Percentiles rank a stretch among this genome's conserved stretches.
These are phyloP conservation scores for Cirrhinus molitorella DNA, from an alignment of 2,797 vertebrate genomes.

Conservation along the genomic window DNA sequence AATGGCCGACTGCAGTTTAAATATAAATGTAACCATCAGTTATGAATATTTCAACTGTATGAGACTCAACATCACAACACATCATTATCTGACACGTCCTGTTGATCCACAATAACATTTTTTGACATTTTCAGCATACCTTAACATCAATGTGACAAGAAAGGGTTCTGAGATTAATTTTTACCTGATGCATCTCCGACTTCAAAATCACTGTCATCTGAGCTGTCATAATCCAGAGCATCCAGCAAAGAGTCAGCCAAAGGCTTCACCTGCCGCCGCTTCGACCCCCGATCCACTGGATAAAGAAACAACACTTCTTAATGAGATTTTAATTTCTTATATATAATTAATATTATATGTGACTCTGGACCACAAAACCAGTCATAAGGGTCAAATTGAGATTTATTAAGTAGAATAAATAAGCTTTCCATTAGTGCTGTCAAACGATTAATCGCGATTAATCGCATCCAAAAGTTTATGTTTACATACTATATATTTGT, in stretches of 20 bases:
- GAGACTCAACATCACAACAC: neutral
- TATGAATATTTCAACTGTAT: neutral
- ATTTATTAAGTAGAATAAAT: too few species aligned
- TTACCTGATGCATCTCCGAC: slow-evolving; percentile 98
- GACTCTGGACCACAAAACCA: too few species aligned
- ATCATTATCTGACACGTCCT: neutral
- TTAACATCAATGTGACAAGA: neutral
- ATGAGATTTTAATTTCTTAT: neutral
- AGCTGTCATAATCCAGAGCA: slow-evolving; percentile 98
- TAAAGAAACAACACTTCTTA: neutral
- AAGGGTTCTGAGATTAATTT: neutral
- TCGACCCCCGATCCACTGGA: slow-evolving; percentile 95
- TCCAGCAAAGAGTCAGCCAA: slow-evolving; percentile 96
- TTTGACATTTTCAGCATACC: neutral
- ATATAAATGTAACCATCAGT: slow-evolving; percentile 12
- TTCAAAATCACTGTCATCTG: slow-evolving; percentile 99
- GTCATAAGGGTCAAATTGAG: too few species aligned
- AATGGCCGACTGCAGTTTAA: neutral
- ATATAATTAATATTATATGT: too few species aligned
- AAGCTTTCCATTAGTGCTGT: too few species aligned
- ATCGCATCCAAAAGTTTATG: too few species aligned
- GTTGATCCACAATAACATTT: neutral
- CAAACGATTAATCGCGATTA: too few species aligned
- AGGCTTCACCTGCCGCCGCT: slow-evolving; percentile 98
- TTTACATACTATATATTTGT: too few species aligned